These are phyloP conservation scores for Aurelia coerulea DNA, from an alignment of 30 jellyfish, hydroid and myxozoan species.

Conservation along the genomic window DNA sequence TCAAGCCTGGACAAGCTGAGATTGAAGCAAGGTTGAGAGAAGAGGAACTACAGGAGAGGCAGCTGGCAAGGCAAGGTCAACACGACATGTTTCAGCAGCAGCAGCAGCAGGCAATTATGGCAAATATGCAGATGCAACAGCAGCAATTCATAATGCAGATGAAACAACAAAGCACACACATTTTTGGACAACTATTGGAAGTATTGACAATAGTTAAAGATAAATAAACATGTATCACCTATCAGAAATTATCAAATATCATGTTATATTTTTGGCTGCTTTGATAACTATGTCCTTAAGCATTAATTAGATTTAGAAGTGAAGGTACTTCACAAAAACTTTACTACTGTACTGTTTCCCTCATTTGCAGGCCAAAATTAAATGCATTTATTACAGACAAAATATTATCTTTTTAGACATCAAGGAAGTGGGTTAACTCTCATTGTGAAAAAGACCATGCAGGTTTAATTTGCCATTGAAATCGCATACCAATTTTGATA, in stretches of 20 bases:
- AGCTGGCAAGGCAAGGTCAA: conserved; percentile 15
- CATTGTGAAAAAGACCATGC: too few relatives aligned
- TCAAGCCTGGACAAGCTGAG: conserved; percentile 14
- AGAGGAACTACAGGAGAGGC: conserved; percentile 34
- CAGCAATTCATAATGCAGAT: conserved; percentile 27
- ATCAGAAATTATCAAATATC: neutral
- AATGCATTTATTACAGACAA: too few relatives aligned
- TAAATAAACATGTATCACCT: neutral
- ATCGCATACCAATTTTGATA: too few relatives aligned
- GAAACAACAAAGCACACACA: conserved; percentile 27
- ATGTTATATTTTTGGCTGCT: neutral
- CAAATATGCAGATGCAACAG: neutral
- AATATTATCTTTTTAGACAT: too few relatives aligned
- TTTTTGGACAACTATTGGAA: conserved; percentile 7
- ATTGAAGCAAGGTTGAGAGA: conserved; percentile 5
- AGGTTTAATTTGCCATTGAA: too few relatives aligned
- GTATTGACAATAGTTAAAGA: neutral
- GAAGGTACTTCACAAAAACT: too few relatives aligned
- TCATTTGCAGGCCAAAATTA: too few relatives aligned
- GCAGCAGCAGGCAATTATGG: neutral
- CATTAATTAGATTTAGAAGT: too few relatives aligned
- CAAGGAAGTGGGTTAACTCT: too few relatives aligned
- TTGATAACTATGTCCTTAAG: neutral
- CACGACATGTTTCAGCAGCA: conserved; percentile 24
- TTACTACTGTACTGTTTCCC: too few relatives aligned